Evolutionary conservation across 2,113 vertebrate species (phyloP).

Genomic region (Caretta caretta): DNA sequence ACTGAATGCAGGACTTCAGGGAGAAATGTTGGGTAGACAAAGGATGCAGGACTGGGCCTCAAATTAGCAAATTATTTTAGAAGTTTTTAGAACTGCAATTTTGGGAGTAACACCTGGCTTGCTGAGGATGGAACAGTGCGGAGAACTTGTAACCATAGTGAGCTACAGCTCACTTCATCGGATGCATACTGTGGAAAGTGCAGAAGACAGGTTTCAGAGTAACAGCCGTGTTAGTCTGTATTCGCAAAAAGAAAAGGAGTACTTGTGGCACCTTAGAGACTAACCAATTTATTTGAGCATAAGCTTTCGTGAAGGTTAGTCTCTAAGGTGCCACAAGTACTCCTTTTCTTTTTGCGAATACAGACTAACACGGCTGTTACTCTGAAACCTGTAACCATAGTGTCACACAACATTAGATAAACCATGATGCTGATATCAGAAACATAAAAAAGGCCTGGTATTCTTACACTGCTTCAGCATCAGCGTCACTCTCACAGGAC

Average conservation of each 20-base stretch:
- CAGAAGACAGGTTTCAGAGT: no score
- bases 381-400: neutral
- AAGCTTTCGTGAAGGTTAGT: no score
- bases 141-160: neutral
- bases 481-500: neutral
- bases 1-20: neutral
- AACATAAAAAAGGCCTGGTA: slow-evolving; percentile 32
- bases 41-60: neutral
- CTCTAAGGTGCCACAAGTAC: no score
- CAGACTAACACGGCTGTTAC: no score
- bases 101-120: neutral
- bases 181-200: no score
- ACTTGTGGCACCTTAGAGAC: no score
- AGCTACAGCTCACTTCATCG: no score
- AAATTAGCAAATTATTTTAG: neutral
- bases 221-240: no score
- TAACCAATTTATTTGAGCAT: no score
- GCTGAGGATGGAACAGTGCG: neutral
- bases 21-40: neutral
- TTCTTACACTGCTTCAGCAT: neutral
- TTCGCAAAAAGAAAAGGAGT: no score
- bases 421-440: slow-evolving; percentile 36
- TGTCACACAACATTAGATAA: slow-evolving; percentile 31
- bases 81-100: neutral
- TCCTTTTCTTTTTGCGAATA: no score